Percentiles rank a stretch among this genome's conserved stretches.
phyloP scores from a whole-genome alignment of 2,113 vertebrate genomes.

The Panthera tigris region DNA sequence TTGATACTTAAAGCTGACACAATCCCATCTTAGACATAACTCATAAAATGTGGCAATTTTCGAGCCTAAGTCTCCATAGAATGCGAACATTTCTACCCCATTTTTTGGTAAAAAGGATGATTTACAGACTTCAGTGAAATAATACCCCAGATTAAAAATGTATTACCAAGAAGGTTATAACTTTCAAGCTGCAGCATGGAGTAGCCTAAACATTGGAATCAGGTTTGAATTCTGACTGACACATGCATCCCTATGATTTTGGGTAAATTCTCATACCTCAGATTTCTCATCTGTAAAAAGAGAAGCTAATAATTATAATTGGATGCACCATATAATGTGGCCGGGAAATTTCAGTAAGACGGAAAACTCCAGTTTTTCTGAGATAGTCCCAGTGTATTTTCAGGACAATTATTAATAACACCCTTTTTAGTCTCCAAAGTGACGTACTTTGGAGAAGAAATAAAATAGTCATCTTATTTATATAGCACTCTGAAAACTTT shows the following conservation, averaged over 20 bases:
- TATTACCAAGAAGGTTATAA: neutral
- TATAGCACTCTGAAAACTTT: neutral
- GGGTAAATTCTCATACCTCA: neutral
- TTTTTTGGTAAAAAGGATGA: neutral
- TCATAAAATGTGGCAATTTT: neutral
- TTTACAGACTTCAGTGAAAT: neutral
- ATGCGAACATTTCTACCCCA: neutral
- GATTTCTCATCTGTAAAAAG: neutral
- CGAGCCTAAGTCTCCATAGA: neutral
- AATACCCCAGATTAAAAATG: neutral
- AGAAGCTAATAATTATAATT: neutral
- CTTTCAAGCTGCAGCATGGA: rapidly evolving
- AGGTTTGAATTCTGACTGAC: neutral
- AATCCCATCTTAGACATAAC: neutral
- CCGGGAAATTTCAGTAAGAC: neutral
- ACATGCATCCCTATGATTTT: neutral
- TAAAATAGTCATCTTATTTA: neutral
- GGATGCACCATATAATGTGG: neutral
- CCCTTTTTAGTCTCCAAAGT: neutral
- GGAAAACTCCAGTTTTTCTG: neutral
- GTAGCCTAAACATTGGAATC: neutral
- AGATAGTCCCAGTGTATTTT: neutral
- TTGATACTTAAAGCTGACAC: neutral
- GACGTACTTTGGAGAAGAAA: neutral
- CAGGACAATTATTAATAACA: neutral